phyloP scores from a whole-genome alignment of 2,113 vertebrate species.

The Oryzias celebensis region DNA sequence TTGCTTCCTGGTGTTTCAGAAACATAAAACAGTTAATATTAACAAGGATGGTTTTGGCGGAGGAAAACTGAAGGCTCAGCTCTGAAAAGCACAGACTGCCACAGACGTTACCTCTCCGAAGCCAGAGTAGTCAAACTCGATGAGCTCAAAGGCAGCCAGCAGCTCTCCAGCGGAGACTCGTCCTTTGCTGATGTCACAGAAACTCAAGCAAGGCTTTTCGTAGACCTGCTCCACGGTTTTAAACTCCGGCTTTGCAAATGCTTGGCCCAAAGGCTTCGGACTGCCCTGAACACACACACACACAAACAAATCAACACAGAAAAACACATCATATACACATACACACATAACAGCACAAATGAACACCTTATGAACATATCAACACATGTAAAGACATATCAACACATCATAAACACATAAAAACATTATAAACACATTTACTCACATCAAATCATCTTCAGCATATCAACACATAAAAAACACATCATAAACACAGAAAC shows the following conservation, averaged over 20 bases:
- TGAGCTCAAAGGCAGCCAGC: constrained; percentile 88
- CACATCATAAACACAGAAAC: too few relatives aligned
- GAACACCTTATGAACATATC: not conserved
- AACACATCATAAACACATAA: too few relatives aligned
- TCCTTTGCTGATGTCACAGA: constrained; percentile 85
- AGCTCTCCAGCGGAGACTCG: constrained; percentile 82
- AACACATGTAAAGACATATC: not conserved
- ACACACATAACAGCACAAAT: not conserved
- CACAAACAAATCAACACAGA: not conserved
- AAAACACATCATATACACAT: not conserved
- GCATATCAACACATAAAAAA: too few relatives aligned
- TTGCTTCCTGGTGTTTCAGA: too few relatives aligned
- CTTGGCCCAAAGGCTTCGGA: constrained; percentile 82
- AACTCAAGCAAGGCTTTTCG: constrained; percentile 80
- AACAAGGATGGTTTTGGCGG: too few relatives aligned
- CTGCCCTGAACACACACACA: constrained; percentile 69
- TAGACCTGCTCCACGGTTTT: constrained; percentile 84
- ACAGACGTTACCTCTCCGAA: constrained; percentile 83
- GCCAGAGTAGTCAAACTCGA: constrained; percentile 87
- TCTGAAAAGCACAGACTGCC: too few relatives aligned
- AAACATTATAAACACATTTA: too few relatives aligned
- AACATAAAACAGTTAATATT: too few relatives aligned
- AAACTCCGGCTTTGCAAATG: constrained; percentile 84
- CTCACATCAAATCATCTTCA: too few relatives aligned
- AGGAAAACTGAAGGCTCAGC: too few relatives aligned